These are phyloP conservation scores for Lycia hirtaria DNA, from an alignment of 2,888 invertebrate genomes.

Conservation along the genomic window DNA sequence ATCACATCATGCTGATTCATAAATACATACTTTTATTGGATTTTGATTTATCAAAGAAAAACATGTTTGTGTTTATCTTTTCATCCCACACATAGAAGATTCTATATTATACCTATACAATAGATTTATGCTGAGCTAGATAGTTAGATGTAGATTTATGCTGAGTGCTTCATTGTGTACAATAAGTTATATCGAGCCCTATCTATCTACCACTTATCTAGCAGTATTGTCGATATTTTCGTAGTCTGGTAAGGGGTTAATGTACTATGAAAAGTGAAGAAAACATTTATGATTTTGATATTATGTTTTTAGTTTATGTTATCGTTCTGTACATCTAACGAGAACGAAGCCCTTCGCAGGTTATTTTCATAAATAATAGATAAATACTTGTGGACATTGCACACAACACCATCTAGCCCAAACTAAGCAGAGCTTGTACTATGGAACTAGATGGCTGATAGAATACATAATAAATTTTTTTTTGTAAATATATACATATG, in stretches of 20 bases:
- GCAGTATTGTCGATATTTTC: constrained; percentile 2
- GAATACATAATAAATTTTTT: too few species aligned
- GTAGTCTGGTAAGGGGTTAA: neutral
- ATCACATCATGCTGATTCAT: constrained; percentile 21
- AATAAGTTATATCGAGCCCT: neutral
- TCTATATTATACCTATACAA: neutral
- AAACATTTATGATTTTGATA: too few species aligned
- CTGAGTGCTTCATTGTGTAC: constrained; percentile 3
- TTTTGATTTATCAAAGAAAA: constrained; percentile 29
- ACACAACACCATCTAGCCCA: too few species aligned
- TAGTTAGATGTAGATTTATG: constrained; percentile 2
- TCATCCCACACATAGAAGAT: neutral
- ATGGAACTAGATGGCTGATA: too few species aligned
- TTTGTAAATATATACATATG: too few species aligned
- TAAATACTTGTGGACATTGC: too few species aligned
- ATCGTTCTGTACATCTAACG: too few species aligned
- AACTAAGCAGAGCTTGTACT: too few species aligned
- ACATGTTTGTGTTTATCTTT: constrained; percentile 18
- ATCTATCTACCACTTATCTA: constrained; percentile 5
- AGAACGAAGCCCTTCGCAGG: too few species aligned
- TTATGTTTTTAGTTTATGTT: too few species aligned
- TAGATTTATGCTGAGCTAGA: neutral
- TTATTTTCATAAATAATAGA: too few species aligned
- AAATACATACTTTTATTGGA: constrained; percentile 27
- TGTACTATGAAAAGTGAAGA: too few species aligned